Evolutionary conservation across 1,140 invertebrate genomes (phyloP).

Genomic region (Ostrea edulis): DNA sequence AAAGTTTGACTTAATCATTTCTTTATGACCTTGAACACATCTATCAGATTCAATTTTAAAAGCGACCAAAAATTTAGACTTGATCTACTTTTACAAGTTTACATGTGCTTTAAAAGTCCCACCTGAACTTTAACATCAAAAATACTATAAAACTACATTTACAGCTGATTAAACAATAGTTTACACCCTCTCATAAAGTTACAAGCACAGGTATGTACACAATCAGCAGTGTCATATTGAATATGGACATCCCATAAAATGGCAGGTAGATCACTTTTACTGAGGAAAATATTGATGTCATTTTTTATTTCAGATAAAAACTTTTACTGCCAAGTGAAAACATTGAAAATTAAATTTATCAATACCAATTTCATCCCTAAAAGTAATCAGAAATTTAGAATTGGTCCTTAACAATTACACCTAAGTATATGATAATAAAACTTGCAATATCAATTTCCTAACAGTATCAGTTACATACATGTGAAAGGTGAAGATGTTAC

Average conservation of each 20-base stretch:
- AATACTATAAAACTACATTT: not conserved
- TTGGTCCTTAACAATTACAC: no score
- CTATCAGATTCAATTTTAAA: not conserved
- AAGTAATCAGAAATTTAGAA: no score
- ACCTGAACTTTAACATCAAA: not conserved
- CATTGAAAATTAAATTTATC: no score
- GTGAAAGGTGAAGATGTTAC: no score
- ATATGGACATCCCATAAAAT: not conserved
- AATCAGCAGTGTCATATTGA: not conserved
- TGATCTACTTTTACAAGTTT: not conserved
- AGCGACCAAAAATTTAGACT: no score
- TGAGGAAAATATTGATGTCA: not conserved
- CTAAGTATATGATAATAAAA: no score
- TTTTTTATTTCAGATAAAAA: not conserved
- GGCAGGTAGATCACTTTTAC: not conserved
- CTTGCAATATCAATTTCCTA: no score
- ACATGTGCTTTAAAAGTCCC: not conserved
- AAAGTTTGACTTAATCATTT: not conserved
- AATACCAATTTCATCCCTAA: no score
- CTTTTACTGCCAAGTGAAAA: no score
- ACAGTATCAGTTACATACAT: no score
- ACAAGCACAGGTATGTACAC: conserved; percentile 11
- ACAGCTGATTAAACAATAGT: not conserved
- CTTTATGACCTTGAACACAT: not conserved
- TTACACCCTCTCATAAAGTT: not conserved